A percentile compares a stretch with the other conserved stretches of the same genome.
Conservation (phyloP, 2,888 invertebrate genomes). For the Dolichopus griseipennis region DNA sequence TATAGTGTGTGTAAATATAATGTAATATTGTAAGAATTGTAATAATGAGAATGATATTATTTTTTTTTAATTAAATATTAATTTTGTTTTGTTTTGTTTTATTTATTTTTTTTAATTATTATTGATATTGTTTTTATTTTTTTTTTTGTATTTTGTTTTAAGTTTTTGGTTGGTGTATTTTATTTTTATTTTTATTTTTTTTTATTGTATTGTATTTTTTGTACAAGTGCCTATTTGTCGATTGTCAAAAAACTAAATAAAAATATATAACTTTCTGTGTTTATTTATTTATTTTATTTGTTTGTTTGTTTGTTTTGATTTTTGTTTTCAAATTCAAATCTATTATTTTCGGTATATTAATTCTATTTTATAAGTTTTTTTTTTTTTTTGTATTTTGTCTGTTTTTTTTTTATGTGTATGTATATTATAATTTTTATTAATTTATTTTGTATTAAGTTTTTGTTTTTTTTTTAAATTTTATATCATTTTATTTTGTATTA, state of each 20-base stretch:
- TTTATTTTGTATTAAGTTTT: constrained; percentile 20
- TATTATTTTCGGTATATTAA: constrained; percentile 11
- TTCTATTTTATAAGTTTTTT: constrained; percentile 12
- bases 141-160: constrained; percentile 16
- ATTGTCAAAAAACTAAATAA: constrained; percentile 44
- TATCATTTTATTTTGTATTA: constrained; percentile 17
- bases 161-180: constrained; percentile 15
- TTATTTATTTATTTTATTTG: constrained; percentile 19
- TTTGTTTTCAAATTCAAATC: constrained; percentile 15
- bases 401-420: constrained; percentile 12
- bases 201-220: constrained; percentile 30
- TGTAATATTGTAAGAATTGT: constrained; percentile 1
- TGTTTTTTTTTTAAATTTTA: too few relatives aligned
- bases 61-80: background rate
- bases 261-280: constrained; percentile 29
- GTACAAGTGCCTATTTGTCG: constrained; percentile 46
- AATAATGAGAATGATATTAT: constrained; percentile 14
- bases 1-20: background rate
- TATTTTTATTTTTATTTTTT: constrained; percentile 17
- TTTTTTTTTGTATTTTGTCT: constrained; percentile 22
- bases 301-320: constrained; percentile 18
- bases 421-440: constrained; percentile 14
- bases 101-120: constrained; percentile 10
- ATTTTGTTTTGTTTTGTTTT: constrained; percentile 15
- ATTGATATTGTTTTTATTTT: constrained; percentile 11